phyloP scores from a whole-genome alignment of 2,113 vertebrate genomes.

The Marmota monax region DNA sequence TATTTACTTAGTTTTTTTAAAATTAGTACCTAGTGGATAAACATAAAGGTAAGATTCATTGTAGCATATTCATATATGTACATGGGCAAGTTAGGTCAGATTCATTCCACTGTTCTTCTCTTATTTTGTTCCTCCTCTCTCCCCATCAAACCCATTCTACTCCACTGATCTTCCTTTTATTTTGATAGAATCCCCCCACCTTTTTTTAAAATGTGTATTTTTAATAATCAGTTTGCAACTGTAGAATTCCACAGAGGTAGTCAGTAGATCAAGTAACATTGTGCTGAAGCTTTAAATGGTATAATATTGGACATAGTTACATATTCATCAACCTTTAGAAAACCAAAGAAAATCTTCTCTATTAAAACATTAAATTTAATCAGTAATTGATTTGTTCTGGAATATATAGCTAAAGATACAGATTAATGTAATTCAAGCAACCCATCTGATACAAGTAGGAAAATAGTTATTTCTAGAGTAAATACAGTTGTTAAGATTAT shows the following conservation, averaged over 20 bases:
- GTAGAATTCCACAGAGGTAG: not conserved
- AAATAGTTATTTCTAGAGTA: not conserved
- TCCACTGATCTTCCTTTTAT: too few species aligned
- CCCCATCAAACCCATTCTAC: too few species aligned
- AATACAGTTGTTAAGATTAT: conserved; percentile 12
- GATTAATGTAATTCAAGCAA: not conserved
- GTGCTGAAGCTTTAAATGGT: not conserved
- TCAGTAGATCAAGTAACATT: not conserved
- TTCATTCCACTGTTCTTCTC: too few species aligned
- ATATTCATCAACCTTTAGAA: not conserved
- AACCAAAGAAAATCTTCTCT: not conserved
- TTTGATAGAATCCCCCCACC: too few species aligned
- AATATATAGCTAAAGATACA: not conserved
- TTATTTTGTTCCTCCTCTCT: too few species aligned
- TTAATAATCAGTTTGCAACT: not conserved
- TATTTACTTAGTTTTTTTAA: too few species aligned
- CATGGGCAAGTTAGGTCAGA: too few species aligned
- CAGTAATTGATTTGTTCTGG: not conserved
- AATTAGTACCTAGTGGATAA: too few species aligned
- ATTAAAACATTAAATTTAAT: not conserved
- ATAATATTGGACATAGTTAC: not conserved
- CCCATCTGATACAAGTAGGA: not conserved
- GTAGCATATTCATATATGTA: too few species aligned
- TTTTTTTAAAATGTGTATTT: not conserved
- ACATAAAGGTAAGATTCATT: too few species aligned